These are phyloP conservation scores for Hypanus sabinus DNA, from an alignment of 2,113 vertebrate species.

Conservation along the genomic window DNA sequence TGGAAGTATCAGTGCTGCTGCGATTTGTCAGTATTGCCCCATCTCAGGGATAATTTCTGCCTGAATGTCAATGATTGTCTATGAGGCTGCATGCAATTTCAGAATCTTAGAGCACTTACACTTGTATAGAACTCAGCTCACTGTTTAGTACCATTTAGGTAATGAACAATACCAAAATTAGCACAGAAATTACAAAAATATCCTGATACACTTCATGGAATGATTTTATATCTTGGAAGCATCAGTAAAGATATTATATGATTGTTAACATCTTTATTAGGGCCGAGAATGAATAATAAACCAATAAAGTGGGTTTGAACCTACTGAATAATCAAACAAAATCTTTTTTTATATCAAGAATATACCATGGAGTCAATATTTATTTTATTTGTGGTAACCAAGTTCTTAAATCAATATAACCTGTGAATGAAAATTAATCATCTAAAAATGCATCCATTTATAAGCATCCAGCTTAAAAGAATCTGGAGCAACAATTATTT, in stretches of 20 bases:
- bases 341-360: background rate
- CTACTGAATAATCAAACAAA: slow-evolving; percentile 2
- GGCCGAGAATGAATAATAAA: background rate
- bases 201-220: too few relatives aligned
- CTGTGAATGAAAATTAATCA: background rate
- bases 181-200: background rate
- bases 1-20: background rate
- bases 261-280: background rate
- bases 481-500: too few relatives aligned
- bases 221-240: background rate
- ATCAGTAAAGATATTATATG: background rate
- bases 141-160: background rate
- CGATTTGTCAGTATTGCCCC: slow-evolving; percentile 11
- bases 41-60: background rate
- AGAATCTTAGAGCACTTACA: background rate
- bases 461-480: background rate
- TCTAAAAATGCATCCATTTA: background rate
- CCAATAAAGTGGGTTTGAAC: background rate
- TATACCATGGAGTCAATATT: background rate
- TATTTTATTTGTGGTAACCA: background rate
- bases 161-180: background rate
- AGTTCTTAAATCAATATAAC: background rate
- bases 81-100: background rate
- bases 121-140: background rate
- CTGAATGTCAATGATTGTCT: background rate